Base-by-base conservation (phyloP, 1,140 invertebrate genomes). In the Matsumurasca onukii region DNA sequence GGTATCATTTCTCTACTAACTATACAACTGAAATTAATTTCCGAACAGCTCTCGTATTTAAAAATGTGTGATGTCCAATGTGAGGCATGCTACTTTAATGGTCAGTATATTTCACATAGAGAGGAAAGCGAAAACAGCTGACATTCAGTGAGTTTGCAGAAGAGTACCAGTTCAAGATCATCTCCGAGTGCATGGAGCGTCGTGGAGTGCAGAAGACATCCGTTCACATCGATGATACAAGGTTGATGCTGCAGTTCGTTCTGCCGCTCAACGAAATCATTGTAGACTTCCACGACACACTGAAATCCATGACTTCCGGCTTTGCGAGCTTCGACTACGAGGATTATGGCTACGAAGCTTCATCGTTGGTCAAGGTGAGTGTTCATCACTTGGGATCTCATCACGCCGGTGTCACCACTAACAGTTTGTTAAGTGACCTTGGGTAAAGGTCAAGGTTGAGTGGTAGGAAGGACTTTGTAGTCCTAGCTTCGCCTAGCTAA, bases 271-370 rank as follows among this genome's bases (percentile, higher is more conserved):
- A 88, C 77, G 97, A 99, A 85, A 90, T 99, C 30, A 89, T 98
- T 1, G 77, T 97, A 1, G 95, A 98, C 76, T 98, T 99, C 79
- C 96, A 97, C 79, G 97, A 99, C 79, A 83, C 86, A 24, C 80
- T 99, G 0, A 99, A 98, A 81, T 90, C 89, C 22, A 73, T 94
- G 15, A 91, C 90, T 20, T 98, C 95, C 1, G 97, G 97, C 12
- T 98, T 95, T 83, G 97, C 95, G 12, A 97, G 94, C 79, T 99
- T 99, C 82, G 97, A 98, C 81, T 99, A 99, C 80, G 94, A 98
- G 82, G 92, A 98, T 68, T 62, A 71, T 27, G 73, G 72, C 31
- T 75, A 74, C 57, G 39, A 62, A 20, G 17, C 57, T 24, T 74
- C 74, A 48, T 69, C 71, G 64, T 30, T 75, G 57, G 67, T 71